Percentiles rank a stretch among this genome's conserved stretches.
Conservation (phyloP, 2,797 vertebrate genomes). For the Clarias fuscus region DNA sequence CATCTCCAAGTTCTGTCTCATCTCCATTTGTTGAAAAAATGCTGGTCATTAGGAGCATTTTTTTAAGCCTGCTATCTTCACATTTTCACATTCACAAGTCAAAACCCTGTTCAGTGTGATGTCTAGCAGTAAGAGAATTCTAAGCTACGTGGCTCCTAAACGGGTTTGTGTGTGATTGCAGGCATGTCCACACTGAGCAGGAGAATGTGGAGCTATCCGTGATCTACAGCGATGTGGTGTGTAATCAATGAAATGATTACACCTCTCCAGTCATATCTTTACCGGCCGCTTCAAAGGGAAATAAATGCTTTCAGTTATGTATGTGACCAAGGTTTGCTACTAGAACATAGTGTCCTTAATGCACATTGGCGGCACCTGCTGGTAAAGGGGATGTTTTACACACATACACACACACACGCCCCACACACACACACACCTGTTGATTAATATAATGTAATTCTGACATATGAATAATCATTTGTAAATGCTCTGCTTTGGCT, state of each 20-base stretch:
- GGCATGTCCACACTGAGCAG: neutral
- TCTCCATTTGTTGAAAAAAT: neutral
- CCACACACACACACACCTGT: too few relatives aligned
- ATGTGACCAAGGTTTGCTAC: neutral
- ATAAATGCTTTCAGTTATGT: too few relatives aligned
- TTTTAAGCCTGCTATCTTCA: neutral
- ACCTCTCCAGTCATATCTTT: too few relatives aligned
- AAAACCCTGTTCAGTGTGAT: too few relatives aligned
- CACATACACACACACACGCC: too few relatives aligned
- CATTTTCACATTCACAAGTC: too few relatives aligned
- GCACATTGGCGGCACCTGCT: too few relatives aligned
- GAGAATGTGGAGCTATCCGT: neutral
- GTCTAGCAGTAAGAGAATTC: too few relatives aligned
- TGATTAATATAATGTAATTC: too few relatives aligned
- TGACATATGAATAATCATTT: too few relatives aligned
- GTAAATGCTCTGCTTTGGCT: neutral
- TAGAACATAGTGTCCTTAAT: neutral
- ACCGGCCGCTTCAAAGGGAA: too few relatives aligned
- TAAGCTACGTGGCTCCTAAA: neutral
- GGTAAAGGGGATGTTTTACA: too few relatives aligned
- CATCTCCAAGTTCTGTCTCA: neutral
- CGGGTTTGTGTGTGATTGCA: neutral
- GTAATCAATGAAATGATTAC: neutral
- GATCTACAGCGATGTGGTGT: conserved; percentile 9
- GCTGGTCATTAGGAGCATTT: neutral